Evolutionary conservation across 2,113 vertebrate genomes (phyloP), one percentile per base, ranked within the genome.

Genomic region (Tachysurus fulvidraco): DNA sequence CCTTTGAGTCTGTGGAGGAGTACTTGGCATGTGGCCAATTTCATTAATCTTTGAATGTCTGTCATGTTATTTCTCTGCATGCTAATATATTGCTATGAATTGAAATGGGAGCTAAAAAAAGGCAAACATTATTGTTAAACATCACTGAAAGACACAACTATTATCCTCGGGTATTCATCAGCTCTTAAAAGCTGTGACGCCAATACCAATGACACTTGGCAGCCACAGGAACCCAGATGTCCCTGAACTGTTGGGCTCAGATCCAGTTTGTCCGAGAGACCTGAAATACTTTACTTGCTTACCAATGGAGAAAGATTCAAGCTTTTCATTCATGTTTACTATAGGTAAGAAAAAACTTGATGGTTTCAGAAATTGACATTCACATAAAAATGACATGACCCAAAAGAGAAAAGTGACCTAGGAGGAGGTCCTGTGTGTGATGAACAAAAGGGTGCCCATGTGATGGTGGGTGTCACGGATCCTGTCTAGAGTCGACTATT

Each of bases 201-300:
- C 87, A 93, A 93, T 95, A 92, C 89, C 84, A 91, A 93, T 84
- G 62, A 86, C 79, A 90, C 76, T 69, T 90, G 90, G 91, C 93
- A 91, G 83, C 84, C 81, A 0, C 67, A 90, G 76, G 82, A 87
- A 81, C 81, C 89, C 89, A 90, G 89, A 89, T 91, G 89, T 89
- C 90, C 90, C 88, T 25, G 85, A 80, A 60, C 90, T 79, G 64
- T 62, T 91, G 88, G 91, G 89, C 91, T 69, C 30, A 71, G 71
- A 87, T 90, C 92, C 91, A 92, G 88, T 52, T 65, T 55, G 21
- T 87, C 83, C 52, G 71, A 91, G 77, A 87, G 82, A 62, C 88
- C 88, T 74, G 81, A 79, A 85, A 91, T 88, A 83, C 82, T 89
- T 86, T 57, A 85, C 80, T 19, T 57, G 83, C 60, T 65, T 83